Conservation (phyloP, 2,888 invertebrate genomes). For the Zeuzera pyrina region DNA sequence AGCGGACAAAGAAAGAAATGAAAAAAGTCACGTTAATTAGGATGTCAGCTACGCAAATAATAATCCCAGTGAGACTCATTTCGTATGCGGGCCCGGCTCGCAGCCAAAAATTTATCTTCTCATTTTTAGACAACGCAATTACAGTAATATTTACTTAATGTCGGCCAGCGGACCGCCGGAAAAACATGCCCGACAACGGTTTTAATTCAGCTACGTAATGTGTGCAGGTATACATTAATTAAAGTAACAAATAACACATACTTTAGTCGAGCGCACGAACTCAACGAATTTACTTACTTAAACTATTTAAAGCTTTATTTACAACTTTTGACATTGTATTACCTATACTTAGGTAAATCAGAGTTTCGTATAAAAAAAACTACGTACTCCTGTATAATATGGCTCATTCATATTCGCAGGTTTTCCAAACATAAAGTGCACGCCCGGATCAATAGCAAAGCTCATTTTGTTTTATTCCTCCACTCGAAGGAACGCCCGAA, state of each 20-base stretch:
- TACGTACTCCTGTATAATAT: too few species aligned
- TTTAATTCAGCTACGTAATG: constrained; percentile 30
- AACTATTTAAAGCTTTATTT: too few species aligned
- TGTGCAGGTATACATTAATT: constrained; percentile 4
- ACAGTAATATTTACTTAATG: constrained; percentile 61
- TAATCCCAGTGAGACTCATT: constrained; percentile 57
- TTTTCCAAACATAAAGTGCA: constrained; percentile 43
- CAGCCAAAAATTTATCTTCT: constrained; percentile 49
- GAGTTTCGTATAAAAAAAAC: too few species aligned
- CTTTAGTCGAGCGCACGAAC: too few species aligned
- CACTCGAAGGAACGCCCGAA: constrained; percentile 47
- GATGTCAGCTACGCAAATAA: constrained; percentile 64
- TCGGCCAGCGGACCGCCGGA: constrained; percentile 26
- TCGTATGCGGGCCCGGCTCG: constrained; percentile 49
- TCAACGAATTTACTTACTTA: too few species aligned
- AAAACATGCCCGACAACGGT: constrained; percentile 37
- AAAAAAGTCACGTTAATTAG: constrained; percentile 57
- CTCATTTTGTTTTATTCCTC: constrained; percentile 61
- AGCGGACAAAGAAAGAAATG: constrained; percentile 41
- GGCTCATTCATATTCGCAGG: constrained; percentile 34
- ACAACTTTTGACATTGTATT: too few species aligned
- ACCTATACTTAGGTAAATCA: too few species aligned
- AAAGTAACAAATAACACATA: too few species aligned
- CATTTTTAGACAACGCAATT: constrained; percentile 61
- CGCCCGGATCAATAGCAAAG: constrained; percentile 47